phyloP scores from a whole-genome alignment of 1,140 invertebrate species.

The Trialeurodes vaporariorum region DNA sequence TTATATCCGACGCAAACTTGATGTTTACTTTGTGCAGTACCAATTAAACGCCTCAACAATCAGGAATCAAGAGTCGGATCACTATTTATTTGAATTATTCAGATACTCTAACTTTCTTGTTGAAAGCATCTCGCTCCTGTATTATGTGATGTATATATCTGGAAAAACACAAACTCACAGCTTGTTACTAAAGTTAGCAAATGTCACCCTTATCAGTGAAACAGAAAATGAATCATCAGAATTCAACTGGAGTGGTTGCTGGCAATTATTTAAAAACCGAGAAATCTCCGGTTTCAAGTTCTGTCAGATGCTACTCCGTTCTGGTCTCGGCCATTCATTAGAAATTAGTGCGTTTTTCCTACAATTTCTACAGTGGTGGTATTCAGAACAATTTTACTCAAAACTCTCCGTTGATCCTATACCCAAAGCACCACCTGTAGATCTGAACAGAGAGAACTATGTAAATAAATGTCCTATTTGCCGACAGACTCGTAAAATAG shows the following conservation, averaged over 20 bases:
- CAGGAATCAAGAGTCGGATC: not conserved
- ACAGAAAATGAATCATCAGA: not conserved
- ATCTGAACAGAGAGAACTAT: not conserved
- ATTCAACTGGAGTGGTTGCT: not conserved
- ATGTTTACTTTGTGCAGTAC: conserved; percentile 7
- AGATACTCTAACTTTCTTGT: not conserved
- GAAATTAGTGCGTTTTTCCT: conserved; percentile 20
- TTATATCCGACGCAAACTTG: conserved; percentile 10
- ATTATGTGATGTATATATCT: conserved; percentile 18
- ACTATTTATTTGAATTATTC: not conserved
- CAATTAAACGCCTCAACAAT: conserved; percentile 4
- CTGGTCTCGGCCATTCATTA: conserved; percentile 15
- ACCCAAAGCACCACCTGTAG: conserved; percentile 7
- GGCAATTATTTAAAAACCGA: not conserved
- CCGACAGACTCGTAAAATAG: conserved; percentile 15
- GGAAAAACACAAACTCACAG: conserved; percentile 16
- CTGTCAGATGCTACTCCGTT: not conserved
- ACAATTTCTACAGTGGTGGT: conserved; percentile 19
- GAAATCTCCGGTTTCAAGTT: not conserved
- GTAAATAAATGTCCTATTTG: conserved; percentile 17
- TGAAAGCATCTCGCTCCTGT: conserved; percentile 15
- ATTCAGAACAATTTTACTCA: conserved; percentile 15
- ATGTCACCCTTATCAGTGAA: conserved; percentile 14
- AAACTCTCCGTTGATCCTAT: conserved; percentile 17
- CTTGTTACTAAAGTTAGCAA: conserved; percentile 9